Evolutionary conservation across 2,113 vertebrate species (phyloP).

Genomic region (Scomber colias): DNA sequence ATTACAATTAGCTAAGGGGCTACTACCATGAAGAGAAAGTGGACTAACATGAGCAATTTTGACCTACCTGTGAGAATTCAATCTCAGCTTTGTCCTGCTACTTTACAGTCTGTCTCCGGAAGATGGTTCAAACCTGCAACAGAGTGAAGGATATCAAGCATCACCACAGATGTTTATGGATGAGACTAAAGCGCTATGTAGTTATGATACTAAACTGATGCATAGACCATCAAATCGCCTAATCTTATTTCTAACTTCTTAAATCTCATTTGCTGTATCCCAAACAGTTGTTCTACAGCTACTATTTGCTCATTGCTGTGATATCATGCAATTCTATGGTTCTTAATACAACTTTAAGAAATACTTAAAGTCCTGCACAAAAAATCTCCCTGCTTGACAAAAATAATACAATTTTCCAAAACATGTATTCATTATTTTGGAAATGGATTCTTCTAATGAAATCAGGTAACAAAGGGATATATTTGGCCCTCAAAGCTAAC

Average conservation of each 20-base stretch:
- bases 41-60: background rate
- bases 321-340: background rate
- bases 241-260: no score
- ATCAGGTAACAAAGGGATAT: constrained; percentile 3
- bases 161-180: no score
- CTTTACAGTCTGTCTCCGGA: constrained; percentile 9
- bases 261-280: no score
- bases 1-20: background rate
- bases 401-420: background rate
- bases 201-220: no score
- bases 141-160: background rate
- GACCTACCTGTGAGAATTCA: constrained; percentile 43
- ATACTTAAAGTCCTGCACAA: background rate
- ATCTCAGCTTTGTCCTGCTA: constrained; percentile 3
- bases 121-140: constrained; percentile 52
- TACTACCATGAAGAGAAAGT: background rate
- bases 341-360: constrained; percentile 11
- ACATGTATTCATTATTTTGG: background rate
- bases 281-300: no score
- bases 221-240: background rate
- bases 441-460: constrained; percentile 1
- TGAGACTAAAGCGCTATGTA: background rate
- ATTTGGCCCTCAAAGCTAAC: constrained; percentile 14
- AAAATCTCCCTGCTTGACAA: background rate
- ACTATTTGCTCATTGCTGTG: background rate